Conservation (phyloP, 2,888 invertebrate genomes). For the Cremastinae sp. region DNA sequence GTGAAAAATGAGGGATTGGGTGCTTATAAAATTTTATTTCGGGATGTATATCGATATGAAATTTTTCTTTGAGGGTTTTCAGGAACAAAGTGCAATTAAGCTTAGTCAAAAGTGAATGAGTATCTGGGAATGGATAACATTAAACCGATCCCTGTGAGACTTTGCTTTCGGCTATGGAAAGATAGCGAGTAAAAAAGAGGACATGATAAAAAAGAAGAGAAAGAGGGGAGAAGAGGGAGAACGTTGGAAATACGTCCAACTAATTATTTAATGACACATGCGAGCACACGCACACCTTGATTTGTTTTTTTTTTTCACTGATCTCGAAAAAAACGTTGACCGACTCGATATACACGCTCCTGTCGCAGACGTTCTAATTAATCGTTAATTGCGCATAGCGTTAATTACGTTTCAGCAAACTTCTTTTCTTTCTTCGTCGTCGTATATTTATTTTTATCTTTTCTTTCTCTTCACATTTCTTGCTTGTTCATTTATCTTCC, state of each 20-base stretch:
- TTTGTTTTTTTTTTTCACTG: conserved; percentile 12
- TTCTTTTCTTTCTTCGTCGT: conserved; percentile 49
- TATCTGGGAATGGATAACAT: conserved; percentile 11
- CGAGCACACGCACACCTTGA: conserved; percentile 1
- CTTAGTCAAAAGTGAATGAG: conserved; percentile 1
- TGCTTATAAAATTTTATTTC: conserved; percentile 1
- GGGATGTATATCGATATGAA: no score
- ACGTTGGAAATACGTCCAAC: conserved; percentile 22
- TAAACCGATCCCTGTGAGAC: conserved; percentile 8
- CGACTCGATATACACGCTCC: conserved; percentile 17
- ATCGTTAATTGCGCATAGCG: conserved; percentile 60
- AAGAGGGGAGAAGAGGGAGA: neutral
- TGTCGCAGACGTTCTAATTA: conserved; percentile 50
- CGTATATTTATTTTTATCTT: conserved; percentile 22
- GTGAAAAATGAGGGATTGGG: neutral
- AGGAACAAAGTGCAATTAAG: no score
- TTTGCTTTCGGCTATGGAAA: neutral
- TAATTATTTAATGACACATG: neutral
- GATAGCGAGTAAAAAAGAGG: no score
- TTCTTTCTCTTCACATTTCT: no score
- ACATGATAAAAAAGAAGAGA: no score
- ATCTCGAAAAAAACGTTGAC: conserved; percentile 32
- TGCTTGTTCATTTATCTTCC: neutral
- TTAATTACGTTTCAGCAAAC: conserved; percentile 56
- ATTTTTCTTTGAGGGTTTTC: no score